Evolutionary conservation across 2,797 vertebrate species (phyloP).

Genomic region (Peromyscus nudipes): DNA sequence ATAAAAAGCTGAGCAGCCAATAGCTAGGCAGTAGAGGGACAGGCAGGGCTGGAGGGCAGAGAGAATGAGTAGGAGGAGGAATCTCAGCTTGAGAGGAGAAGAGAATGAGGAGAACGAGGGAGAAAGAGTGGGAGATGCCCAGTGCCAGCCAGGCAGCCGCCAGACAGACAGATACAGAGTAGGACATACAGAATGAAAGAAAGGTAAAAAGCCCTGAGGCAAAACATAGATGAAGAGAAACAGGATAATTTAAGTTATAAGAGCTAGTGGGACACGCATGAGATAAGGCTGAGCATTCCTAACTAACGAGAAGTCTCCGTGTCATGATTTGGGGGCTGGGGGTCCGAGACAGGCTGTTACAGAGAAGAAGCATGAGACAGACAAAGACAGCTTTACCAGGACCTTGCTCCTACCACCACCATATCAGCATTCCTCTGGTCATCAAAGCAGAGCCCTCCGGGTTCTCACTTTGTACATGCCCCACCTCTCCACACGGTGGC

Average conservation of each 20-base stretch:
- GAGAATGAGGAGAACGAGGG: not conserved
- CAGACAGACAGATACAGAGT: not conserved
- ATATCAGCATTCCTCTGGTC: not conserved
- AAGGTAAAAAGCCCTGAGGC: not conserved
- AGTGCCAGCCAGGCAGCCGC: not conserved
- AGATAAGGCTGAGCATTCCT: not conserved
- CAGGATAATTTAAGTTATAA: not conserved
- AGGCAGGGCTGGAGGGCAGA: not conserved
- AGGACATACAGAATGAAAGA: not conserved
- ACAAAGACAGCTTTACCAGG: not conserved
- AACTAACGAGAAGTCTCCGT: not conserved
- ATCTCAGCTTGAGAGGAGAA: not conserved
- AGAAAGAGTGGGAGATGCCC: not conserved
- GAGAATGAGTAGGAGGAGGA: not conserved
- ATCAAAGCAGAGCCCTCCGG: not conserved
- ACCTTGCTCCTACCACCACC: not conserved
- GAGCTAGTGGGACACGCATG: not conserved
- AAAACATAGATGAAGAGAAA: not conserved
- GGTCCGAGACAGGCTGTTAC: not conserved
- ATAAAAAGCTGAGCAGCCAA: not conserved
- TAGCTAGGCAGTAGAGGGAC: not conserved
- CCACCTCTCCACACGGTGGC: not conserved
- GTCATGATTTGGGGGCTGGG: not conserved
- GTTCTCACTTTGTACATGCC: not conserved
- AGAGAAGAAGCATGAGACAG: not conserved